Evolutionary conservation across 2,888 invertebrate genomes (phyloP).

Genomic region (Petrophora chlorosata): DNA sequence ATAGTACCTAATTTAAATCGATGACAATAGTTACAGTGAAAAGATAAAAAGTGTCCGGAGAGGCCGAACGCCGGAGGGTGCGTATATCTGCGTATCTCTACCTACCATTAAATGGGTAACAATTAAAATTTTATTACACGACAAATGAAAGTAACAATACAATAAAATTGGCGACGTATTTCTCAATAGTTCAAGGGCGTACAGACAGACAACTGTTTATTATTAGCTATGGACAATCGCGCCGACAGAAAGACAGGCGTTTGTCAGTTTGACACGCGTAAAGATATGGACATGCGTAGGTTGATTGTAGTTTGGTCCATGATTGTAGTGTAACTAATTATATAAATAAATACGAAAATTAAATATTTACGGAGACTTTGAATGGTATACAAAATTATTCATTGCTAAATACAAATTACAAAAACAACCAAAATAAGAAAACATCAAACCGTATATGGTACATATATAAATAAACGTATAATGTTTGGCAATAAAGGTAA

Average conservation of each 20-base stretch:
- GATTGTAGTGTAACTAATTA: constrained; percentile 31
- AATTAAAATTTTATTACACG: constrained; percentile 13
- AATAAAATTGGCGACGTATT: constrained; percentile 22
- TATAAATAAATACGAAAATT: background rate
- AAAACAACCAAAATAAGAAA: too few species aligned
- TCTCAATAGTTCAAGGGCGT: constrained; percentile 51
- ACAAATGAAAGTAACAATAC: constrained; percentile 30
- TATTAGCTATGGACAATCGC: constrained; percentile 41
- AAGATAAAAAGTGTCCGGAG: background rate
- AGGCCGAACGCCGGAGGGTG: background rate
- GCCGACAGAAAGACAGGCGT: constrained; percentile 37
- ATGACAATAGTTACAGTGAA: too few species aligned
- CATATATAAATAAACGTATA: too few species aligned
- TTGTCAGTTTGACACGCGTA: constrained; percentile 39
- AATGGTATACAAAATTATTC: too few species aligned
- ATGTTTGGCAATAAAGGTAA: too few species aligned
- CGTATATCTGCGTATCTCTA: background rate
- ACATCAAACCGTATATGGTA: too few species aligned
- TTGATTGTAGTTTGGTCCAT: too few species aligned
- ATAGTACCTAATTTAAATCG: too few species aligned
- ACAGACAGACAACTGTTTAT: constrained; percentile 30
- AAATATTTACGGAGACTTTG: background rate
- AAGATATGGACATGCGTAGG: constrained; percentile 20
- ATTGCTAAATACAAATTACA: too few species aligned
- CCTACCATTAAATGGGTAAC: background rate